Evolutionary conservation across 1,140 invertebrate genomes (phyloP), one percentile per base, ranked within the genome.

Genomic region (Aphelenchoides besseyi): DNA sequence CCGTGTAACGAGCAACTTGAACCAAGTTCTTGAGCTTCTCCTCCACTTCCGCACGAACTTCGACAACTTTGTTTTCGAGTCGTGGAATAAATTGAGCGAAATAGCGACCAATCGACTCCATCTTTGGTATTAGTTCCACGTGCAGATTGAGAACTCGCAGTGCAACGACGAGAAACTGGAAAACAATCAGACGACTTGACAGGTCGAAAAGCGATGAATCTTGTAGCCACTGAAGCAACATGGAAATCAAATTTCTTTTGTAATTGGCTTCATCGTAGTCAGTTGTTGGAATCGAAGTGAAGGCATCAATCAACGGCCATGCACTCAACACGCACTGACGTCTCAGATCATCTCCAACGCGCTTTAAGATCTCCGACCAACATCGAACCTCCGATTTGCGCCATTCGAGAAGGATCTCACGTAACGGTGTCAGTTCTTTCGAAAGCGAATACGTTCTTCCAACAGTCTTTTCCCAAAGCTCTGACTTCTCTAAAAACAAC

Each of bases 1-100:
- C 94, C 82, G 92, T 94, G 91, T 94, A 98, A 35, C 92, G 88
- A n/a, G 91, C 91, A 53, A 98, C 96, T 84, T 97, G 96, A 0
- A 97, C 91, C 84, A 93, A 94, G 72, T 95, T 92, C 73, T 88
- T 81, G 18, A 85, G 35, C n/a, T 94, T 91, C 86, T 94, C 95
- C 77, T 96, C 0, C 64, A 68, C 66, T 82, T 83, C 62, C 73
- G 87, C 79, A 66, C 26, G 37, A 30, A 18, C 66, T 67, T 61
- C 48, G 89, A 92, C 29, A 48, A 77, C 68, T 5, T 28, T 32
- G 28, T 9, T 8, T 32, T 28, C 23, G 32, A 80, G 52, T 52
- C n/a, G 16, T 32, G 18, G 37, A 9, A 5, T 18, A 35, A 35
- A 73, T 67, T 69, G 62, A 41, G 3, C 59, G 12, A 70, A 75